Evolutionary conservation across 2,888 invertebrate species (phyloP).

Genomic region (Gasteruption jaculator): DNA sequence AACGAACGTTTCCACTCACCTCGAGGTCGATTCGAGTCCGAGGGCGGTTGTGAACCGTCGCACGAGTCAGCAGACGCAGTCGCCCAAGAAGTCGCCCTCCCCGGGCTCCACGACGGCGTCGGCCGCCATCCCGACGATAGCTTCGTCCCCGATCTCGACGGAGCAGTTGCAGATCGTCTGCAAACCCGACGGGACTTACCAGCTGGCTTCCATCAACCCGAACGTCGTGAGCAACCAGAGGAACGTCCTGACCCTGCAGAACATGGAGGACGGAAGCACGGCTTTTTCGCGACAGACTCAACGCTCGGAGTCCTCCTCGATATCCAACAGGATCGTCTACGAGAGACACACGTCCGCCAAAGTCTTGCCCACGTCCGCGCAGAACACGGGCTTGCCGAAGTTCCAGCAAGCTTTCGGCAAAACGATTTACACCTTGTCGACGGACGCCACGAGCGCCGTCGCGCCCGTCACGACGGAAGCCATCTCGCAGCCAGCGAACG

Average conservation of each 20-base stretch:
- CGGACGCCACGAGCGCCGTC: constrained; percentile 33
- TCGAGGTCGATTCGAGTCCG: constrained; percentile 36
- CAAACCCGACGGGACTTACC: constrained; percentile 46
- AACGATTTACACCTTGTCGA: constrained; percentile 55
- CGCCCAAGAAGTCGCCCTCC: constrained; percentile 43
- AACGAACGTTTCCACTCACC: constrained; percentile 31
- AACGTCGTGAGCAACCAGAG: constrained; percentile 34
- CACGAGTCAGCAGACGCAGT: constrained; percentile 33
- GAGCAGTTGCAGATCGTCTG: constrained; percentile 44
- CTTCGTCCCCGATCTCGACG: constrained; percentile 31
- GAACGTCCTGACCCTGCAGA: constrained; percentile 39
- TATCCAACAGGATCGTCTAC: constrained; percentile 31
- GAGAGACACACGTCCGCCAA: constrained; percentile 34
- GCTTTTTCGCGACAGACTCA: constrained; percentile 38
- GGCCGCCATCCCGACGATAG: constrained; percentile 17
- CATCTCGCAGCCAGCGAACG: constrained; percentile 28
- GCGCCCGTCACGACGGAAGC: constrained; percentile 26
- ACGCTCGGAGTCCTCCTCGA: constrained; percentile 18
- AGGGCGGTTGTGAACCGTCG: constrained; percentile 27
- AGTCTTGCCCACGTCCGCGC: constrained; percentile 28
- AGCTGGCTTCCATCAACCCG: constrained; percentile 40
- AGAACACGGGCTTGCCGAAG: constrained; percentile 60
- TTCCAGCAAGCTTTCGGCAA: constrained; percentile 78
- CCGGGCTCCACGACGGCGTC: constrained; percentile 31
- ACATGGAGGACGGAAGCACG: constrained; percentile 35